A percentile compares a stretch with the other conserved stretches of the same genome.
Conservation (phyloP, 2,797 vertebrate species). For the Acropternis orthonyx region DNA sequence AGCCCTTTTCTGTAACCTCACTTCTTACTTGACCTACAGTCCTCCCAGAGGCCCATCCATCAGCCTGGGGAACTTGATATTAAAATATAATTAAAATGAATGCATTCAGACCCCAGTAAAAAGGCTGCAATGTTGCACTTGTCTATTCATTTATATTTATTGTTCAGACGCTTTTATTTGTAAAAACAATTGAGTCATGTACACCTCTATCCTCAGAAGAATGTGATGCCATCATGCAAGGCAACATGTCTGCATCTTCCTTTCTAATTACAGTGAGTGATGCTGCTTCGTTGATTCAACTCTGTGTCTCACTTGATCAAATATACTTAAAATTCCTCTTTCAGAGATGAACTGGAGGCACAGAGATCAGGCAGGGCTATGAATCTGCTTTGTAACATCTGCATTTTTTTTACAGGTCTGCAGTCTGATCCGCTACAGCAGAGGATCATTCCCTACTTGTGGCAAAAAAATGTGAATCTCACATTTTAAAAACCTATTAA, state of each 20-base stretch:
- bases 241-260: neutral
- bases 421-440: neutral
- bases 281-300: neutral
- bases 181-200: neutral
- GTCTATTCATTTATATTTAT: neutral
- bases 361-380: neutral
- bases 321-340: neutral
- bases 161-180: neutral
- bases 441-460: neutral
- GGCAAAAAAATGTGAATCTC: neutral
- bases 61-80: slow-evolving; percentile 81
- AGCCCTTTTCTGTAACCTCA: neutral
- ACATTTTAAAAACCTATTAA: slow-evolving; percentile 18
- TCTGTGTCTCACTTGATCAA: neutral
- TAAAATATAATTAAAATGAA: slow-evolving; percentile 24
- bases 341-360: neutral
- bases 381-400: neutral
- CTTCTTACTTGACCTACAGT: neutral
- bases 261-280: neutral
- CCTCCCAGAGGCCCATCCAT: neutral
- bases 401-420: neutral
- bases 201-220: neutral
- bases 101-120: neutral
- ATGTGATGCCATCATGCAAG: neutral
- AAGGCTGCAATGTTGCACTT: neutral